Base-by-base conservation (phyloP, 1,140 invertebrate genomes). In the Rhizoglyphus robini region DNA sequence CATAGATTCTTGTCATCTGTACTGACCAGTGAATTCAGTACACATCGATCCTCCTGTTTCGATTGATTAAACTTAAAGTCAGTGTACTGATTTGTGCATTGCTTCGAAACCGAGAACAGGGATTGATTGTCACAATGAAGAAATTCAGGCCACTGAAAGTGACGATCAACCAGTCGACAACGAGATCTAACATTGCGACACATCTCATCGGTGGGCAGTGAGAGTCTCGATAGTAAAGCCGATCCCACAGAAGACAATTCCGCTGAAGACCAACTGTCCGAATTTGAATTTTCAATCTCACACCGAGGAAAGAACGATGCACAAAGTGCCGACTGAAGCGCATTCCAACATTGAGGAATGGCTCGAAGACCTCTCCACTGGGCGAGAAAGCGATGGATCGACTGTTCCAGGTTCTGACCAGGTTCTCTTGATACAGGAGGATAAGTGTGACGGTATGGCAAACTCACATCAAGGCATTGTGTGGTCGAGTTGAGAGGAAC, bases 271-370 rank as follows among this genome's bases (percentile, higher is more conserved):
- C n/a, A n/a, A 34, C 54, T 32, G 31, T 58, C 54, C 67, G 86
- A 71, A n/a, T n/a, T n/a, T n/a, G n/a, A n/a, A n/a, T n/a, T n/a
- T n/a, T n/a, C n/a, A n/a, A n/a, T n/a, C 80, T 87, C 83, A 77
- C 91, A 96, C 74, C 87, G 87, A 3, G 92, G 92, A 82, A 93
- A 84, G 68, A 90, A 93, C 8, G 90, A 82, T 8, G 91, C 86
- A 77, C 92, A 96, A 0, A 96, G 74, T 71, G 94, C 84, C 13
- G 90, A 88, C 74, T 95, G 91, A 68, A 96, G 85, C 0, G 91
- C 87, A 18, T 87, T 83, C 92, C 92, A 96, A 75, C 92, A 96
- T 78, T 89, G 89, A 65, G 91, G 92, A 67, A 93, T 83, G 77
- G 87, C 85, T 69, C 84, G 81, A 8, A 94, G 73, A 34, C 84